These are phyloP conservation scores for Hycleus phaleratus DNA, from an alignment of 1,140 invertebrate genomes.

Conservation along the genomic window DNA sequence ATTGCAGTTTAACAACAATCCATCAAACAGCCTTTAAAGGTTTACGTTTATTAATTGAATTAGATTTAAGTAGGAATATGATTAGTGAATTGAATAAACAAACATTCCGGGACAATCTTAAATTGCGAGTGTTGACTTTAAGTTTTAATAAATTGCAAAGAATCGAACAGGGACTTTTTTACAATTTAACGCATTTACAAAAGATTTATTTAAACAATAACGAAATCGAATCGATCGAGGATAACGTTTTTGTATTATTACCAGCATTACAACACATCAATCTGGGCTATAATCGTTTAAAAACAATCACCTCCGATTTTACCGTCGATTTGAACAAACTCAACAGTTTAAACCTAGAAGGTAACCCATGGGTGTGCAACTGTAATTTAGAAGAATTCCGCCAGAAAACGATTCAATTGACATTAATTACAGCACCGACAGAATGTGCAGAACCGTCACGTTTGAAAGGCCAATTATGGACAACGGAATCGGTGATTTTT, in stretches of 20 bases:
- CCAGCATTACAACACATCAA: constrained; percentile 58
- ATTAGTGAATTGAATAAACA: constrained; percentile 60
- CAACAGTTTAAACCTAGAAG: constrained; percentile 64
- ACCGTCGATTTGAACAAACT: constrained; percentile 51
- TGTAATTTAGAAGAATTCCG: constrained; percentile 72
- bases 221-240: constrained; percentile 56
- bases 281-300: constrained; percentile 64
- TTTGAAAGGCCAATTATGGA: constrained; percentile 62
- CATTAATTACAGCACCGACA: constrained; percentile 64
- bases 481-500: constrained; percentile 63
- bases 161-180: constrained; percentile 67
- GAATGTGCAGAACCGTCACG: constrained; percentile 59
- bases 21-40: constrained; percentile 65
- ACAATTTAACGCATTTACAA: constrained; percentile 63
- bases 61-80: constrained; percentile 73
- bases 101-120: constrained; percentile 61
- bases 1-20: constrained; percentile 63
- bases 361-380: constrained; percentile 85
- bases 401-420: constrained; percentile 62
- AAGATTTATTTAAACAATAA: constrained; percentile 72
- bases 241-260: constrained; percentile 63
- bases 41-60: constrained; percentile 71
- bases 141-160: constrained; percentile 64
- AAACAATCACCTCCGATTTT: constrained; percentile 35
- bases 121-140: constrained; percentile 60